Evolutionary conservation across 1,140 invertebrate genomes (phyloP), one percentile per base, ranked within the genome.

Genomic region (Pomacea maculata): DNA sequence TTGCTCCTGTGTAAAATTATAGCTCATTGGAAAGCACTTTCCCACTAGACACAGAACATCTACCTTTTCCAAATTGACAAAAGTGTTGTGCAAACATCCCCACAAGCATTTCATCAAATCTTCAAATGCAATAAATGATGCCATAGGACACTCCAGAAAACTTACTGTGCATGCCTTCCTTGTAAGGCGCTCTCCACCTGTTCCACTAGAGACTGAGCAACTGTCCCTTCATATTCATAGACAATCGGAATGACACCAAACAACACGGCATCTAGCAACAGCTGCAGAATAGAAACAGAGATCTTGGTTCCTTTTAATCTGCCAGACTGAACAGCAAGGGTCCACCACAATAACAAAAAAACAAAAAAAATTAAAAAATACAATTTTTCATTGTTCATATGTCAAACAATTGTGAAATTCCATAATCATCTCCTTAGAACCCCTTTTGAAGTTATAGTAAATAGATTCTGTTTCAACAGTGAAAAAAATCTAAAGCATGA

Each of bases 211-310:
- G 87, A 83, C 61, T 90, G 85, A 21, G 88, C 73, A 17, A 86
- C 89, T 9, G 89, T 89, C 14, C 88, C 89, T 80, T 90, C 90
- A 85, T 89, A 91, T 52, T 91, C 90, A 83, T 91, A 91, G 19
- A 89, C 87, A 74, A 91, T 85, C 54, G 90, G 89, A 25, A 90
- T 84, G 0, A 91, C 89, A 11, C 87, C 89, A 87, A 89, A 89
- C 68, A 88, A 17, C 8, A 90, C 88, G 52, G 89, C 89, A 85
- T 90, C 89, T 52, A 87, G 78, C n/a, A 91, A 81, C 12, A 91
- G 70, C 90, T 91, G 82, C 34, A 85, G 84, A 17, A 80, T 9
- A 82, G 45, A 25, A 5, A 78, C 52, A 82, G 1, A 68, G 34
- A 45, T 45, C 34, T 45, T 2, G 34, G 34, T 45, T 45, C 34